Conservation (phyloP, 2,113 vertebrate species). For the Litocranius walleri region DNA sequence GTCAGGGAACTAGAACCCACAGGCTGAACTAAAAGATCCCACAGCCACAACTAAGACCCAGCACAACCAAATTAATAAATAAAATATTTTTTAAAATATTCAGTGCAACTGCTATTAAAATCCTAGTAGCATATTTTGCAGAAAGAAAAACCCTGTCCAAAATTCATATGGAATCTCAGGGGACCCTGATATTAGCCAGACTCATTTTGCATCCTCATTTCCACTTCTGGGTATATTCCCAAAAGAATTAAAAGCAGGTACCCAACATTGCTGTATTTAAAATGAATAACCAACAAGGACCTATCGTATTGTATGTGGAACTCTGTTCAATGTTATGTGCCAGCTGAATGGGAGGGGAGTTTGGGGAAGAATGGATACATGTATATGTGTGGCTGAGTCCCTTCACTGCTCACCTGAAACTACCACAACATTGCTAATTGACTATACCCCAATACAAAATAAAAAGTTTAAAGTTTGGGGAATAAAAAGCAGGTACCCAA, state of each 20-base stretch:
- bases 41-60: neutral
- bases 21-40: neutral
- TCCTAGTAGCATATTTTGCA: neutral
- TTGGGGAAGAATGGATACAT: neutral
- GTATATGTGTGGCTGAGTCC: neutral
- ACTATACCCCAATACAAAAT: neutral
- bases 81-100: neutral
- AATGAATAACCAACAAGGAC: neutral
- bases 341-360: neutral
- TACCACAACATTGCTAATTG: neutral
- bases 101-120: neutral
- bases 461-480: neutral
- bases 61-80: neutral
- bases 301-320: neutral
- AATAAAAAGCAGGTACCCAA: neutral
- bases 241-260: neutral
- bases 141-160: neutral
- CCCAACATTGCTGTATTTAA: neutral
- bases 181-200: neutral
- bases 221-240: neutral
- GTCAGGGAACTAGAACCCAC: neutral
- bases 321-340: neutral
- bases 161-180: neutral
- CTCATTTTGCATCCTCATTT: neutral
- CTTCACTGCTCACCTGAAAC: neutral